Base-by-base conservation (phyloP, 2,113 vertebrate species). In the Oryzias javanicus region DNA sequence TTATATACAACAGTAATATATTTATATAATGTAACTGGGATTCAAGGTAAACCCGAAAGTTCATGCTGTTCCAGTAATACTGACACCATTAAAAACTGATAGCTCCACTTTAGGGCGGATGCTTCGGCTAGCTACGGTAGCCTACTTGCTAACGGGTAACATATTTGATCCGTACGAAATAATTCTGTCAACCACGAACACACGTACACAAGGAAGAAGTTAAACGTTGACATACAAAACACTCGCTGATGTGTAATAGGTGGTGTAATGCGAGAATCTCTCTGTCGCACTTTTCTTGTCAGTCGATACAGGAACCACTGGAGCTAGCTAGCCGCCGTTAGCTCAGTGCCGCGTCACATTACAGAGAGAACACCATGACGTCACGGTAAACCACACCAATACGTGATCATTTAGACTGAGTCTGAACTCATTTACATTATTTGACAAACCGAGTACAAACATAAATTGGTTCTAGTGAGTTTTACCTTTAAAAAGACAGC, bases 261-360 rank as follows among this genome's bases (percentile, higher is more conserved):
- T 5, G 18, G 14, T 2, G 45, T 7, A 4, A 16, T 14, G 4
- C 2, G 2, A 7, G 0, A 42, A 20, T 45, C 2, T 18, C 29
- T 4, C 35, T 14, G 7, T 40, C 42, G 49, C 25, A 16, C 19
- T 13, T 29, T 15, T 18, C 18, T 24, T 18, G 3, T 67, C 19
- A 4, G 29, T 1, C 17, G 50, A 18, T n/a, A 44, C 50, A 49
- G 53, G 64, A 74, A 25, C 74, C 29, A 41, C 42, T 27, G 42
- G 4, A 1, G 60, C 42, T 18, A 48, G 29, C 40, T 27, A 42
- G 59, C 29, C 18, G 54, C 49, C 45, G 66, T 41, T 78, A 80
- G 80, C 88, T 62, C 76, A 86, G 55, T 90, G 88, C 85, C 88
- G 86, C 86, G 86, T 90, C 86, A 88, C 86, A 86, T 81, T 53